A percentile compares a stretch with the other conserved stretches of the same genome.
Conservation (phyloP, 2,888 invertebrate species). For the Chrysolina oricalcia region DNA sequence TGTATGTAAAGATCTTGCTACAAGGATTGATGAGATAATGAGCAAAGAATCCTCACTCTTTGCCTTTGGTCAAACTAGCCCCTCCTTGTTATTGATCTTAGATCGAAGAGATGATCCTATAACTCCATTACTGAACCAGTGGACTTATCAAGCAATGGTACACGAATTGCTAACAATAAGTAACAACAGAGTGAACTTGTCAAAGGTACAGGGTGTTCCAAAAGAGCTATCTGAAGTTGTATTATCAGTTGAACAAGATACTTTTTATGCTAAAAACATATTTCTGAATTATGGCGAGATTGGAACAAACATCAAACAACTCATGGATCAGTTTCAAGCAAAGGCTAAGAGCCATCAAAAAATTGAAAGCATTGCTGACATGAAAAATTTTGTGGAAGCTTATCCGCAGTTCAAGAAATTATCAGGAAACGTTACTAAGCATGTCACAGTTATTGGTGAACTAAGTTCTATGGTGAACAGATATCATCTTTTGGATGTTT, state of each 20-base stretch:
- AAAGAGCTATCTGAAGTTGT: constrained; percentile 74
- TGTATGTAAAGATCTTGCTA: constrained; percentile 88
- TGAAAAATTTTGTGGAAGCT: constrained; percentile 98
- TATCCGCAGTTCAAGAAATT: constrained; percentile 99
- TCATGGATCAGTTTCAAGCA: constrained; percentile 95
- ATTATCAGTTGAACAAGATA: constrained; percentile 95
- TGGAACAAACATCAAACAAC: constrained; percentile 94
- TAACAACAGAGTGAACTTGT: constrained; percentile 94
- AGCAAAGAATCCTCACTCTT: constrained; percentile 91
- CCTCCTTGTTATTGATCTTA: constrained; percentile 89
- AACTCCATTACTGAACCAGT: constrained; percentile 95
- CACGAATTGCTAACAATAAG: constrained; percentile 95
- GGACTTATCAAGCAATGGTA: constrained; percentile 99
- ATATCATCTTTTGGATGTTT: constrained; percentile 89
- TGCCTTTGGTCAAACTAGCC: constrained; percentile 85
- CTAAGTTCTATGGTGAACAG: constrained; percentile 88
- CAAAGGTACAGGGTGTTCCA: constrained; percentile 79
- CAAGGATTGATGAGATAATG: constrained; percentile 88
- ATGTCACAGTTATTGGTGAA: constrained; percentile 97
- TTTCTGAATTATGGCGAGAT: constrained; percentile 99
- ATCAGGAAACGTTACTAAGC: constrained; percentile 97
- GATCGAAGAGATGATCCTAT: constrained; percentile 96
- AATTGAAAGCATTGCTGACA: constrained; percentile 98
- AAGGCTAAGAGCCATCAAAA: constrained; percentile 97
- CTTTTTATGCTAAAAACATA: constrained; percentile 96